Conservation (phyloP, 1,140 invertebrate species). For the Anastatus disparis region DNA sequence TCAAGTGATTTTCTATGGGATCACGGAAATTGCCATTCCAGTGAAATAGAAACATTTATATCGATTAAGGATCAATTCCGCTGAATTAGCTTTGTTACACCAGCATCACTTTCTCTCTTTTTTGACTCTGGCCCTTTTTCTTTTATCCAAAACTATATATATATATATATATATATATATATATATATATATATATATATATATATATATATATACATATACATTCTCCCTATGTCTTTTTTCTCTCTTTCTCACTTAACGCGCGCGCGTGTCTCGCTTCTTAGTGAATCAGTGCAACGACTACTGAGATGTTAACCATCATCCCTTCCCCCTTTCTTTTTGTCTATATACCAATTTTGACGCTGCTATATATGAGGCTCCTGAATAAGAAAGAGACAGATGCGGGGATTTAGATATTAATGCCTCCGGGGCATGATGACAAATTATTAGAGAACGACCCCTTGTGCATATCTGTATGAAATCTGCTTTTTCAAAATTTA, state of each 20-base stretch:
- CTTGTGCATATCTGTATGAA: too few species aligned
- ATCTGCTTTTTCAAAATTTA: too few species aligned
- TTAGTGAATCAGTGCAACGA: too few species aligned
- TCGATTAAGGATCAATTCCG: slow-evolving; percentile 36
- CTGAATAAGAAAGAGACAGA: background rate
- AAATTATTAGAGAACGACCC: slow-evolving; percentile 1
- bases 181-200: too few species aligned
- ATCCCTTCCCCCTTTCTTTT: background rate
- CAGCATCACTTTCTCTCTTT: too few species aligned
- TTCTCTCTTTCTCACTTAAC: too few species aligned
- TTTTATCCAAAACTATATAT: background rate
- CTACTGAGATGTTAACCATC: too few species aligned
- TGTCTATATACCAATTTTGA: background rate
- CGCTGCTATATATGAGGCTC: background rate
- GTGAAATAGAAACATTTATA: slow-evolving; percentile 30
- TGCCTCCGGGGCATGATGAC: slow-evolving; percentile 9
- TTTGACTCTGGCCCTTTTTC: too few species aligned
- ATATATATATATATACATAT: too few species aligned
- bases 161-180: too few species aligned
- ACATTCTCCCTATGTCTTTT: too few species aligned
- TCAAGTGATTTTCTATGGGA: background rate
- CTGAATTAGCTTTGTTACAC: slow-evolving; percentile 11
- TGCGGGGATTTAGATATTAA: slow-evolving; percentile 9
- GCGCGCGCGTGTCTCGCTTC: too few species aligned
- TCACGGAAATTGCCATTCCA: background rate